A percentile compares a stretch with the other conserved stretches of the same genome.
Conservation (phyloP, 2,797 vertebrate species). For the Lithobates sylvaticus region DNA sequence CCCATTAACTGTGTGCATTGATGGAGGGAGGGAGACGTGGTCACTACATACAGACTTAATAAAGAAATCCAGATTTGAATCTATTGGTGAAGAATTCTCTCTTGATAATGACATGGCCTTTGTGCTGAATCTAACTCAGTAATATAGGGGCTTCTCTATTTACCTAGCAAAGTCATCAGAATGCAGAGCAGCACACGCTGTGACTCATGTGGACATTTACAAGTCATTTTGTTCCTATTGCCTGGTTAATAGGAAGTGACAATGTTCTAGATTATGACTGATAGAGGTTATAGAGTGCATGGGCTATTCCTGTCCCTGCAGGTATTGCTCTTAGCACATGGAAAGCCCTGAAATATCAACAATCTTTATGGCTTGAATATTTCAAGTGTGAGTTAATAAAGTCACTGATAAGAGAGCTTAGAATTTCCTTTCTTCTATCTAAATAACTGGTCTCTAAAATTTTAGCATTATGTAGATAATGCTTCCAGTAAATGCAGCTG, state of each 20-base stretch:
- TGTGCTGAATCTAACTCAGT: slow-evolving; percentile 72
- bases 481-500: too few species aligned
- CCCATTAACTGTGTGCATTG: slow-evolving; percentile 74
- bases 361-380: neutral
- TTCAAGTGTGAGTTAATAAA: neutral
- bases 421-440: neutral
- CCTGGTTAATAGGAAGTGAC: slow-evolving; percentile 78
- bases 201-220: slow-evolving; percentile 68
- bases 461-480: too few species aligned
- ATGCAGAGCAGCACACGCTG: slow-evolving; percentile 71
- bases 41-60: slow-evolving; percentile 66
- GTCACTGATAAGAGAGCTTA: neutral
- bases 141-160: slow-evolving; percentile 69
- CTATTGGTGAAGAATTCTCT: slow-evolving; percentile 66
- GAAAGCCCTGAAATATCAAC: slow-evolving; percentile 13
- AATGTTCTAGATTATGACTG: slow-evolving; percentile 80
- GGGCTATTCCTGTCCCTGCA: slow-evolving; percentile 67
- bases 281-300: slow-evolving; percentile 71
- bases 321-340: slow-evolving; percentile 53
- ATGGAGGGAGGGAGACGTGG: slow-evolving; percentile 67
- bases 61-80: slow-evolving; percentile 72
- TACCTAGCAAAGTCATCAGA: slow-evolving; percentile 81
- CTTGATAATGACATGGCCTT: slow-evolving; percentile 69
- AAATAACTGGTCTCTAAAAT: neutral
- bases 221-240: slow-evolving; percentile 77